Evolutionary conservation across 2,888 invertebrate species (phyloP).

Genomic region (Arctia plantaginis): DNA sequence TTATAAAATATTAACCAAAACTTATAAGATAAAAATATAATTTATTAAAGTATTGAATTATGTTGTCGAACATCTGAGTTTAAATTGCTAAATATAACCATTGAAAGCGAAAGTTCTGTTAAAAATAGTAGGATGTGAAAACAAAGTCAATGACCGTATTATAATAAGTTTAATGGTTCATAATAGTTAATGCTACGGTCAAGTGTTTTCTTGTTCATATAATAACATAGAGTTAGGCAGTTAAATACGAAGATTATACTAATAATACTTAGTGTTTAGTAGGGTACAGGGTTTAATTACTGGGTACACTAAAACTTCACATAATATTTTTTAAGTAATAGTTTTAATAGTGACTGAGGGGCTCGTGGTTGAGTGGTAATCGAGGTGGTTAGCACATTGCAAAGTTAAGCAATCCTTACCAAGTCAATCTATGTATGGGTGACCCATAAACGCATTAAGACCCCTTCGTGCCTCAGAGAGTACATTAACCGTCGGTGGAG

Average conservation of each 20-base stretch:
- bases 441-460: neutral
- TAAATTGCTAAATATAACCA: neutral
- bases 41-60: neutral
- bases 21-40: too few relatives aligned
- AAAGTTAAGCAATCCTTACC: too few relatives aligned
- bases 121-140: neutral
- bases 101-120: slow-evolving; percentile 4
- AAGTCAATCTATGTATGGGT: neutral
- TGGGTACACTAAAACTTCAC: neutral
- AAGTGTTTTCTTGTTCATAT: neutral
- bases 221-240: neutral
- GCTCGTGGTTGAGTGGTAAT: neutral
- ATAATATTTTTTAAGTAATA: neutral
- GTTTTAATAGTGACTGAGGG: neutral
- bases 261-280: neutral
- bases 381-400: too few relatives aligned
- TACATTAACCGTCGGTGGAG: neutral
- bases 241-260: neutral
- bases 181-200: neutral
- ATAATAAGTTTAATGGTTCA: neutral
- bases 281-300: neutral
- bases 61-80: neutral
- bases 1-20: too few relatives aligned
- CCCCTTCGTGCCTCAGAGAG: too few relatives aligned
- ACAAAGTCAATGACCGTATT: slow-evolving; percentile 2